Base-by-base conservation (phyloP, 2,113 vertebrate species). In the Lasiurus borealis region DNA sequence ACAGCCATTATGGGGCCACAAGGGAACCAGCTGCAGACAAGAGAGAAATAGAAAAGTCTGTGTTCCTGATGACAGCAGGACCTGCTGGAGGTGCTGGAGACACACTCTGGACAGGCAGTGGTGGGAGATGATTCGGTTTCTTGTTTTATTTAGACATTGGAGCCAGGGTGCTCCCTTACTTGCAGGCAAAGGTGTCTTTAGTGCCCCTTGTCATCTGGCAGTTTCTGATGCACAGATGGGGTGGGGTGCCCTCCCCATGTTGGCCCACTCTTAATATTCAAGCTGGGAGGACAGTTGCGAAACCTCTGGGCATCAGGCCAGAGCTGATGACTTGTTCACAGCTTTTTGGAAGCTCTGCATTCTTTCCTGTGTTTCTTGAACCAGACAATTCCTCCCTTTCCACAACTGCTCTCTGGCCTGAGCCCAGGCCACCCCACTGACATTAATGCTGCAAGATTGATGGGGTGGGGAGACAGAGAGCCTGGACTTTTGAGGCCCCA, bases 261-360 rank as follows among this genome's bases (percentile, higher is more conserved):
- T 27, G 36, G 69, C 84, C 91, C 52, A 0, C 34, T 78, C 54
- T 69, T 64, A 88, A 48, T 81, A 29, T 23, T 86, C 40, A 76
- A 75, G 34, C 68, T 27, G 3, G 36, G 27, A 91, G 78, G 66
- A 52, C 29, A 72, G 69, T 92, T 96, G 75, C 40, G 11, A 96
- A 97, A 95, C 54, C 78, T 64, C 85, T 46, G 86, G 94, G 95
- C 92, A 27, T 46, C 40, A n/a, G 6, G 90, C 96, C 96, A 95
- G 95, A 77, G 87, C 92, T 86, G 92, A 93, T 3, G 13, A 78
- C 82, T 88, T 85, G 80, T 95, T 95, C 92, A 50, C 15, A 5
- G 95, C 85, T 92, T 78, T 96, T 93, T 93, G 77, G 95, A 92
- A 95, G 72, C 36, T 85, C 90, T 88, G 40, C 82, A 88, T 96